Percentiles rank a stretch among this genome's conserved stretches.
Evolutionary conservation across 2,113 vertebrate species (phyloP).

Genomic region (Mionectes macconnelli): DNA sequence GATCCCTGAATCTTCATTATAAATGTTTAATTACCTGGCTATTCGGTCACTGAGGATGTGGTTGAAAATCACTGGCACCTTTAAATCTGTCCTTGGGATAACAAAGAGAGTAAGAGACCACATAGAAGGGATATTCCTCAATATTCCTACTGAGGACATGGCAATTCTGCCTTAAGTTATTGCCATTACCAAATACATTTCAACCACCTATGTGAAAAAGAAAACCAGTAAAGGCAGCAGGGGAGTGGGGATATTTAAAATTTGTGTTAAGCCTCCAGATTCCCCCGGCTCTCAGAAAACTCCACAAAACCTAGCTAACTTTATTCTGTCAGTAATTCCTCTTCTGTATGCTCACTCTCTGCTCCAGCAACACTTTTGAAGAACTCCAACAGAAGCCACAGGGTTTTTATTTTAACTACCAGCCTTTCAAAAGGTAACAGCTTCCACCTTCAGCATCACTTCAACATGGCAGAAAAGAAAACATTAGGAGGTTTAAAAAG

Average conservation of each 20-base stretch:
- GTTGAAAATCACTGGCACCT: background rate
- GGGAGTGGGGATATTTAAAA: background rate
- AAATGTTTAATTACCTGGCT: background rate
- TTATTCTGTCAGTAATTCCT: background rate
- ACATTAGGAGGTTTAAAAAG: background rate
- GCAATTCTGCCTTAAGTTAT: background rate
- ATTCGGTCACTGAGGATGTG: background rate
- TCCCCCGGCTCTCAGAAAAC: background rate
- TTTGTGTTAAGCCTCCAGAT: background rate
- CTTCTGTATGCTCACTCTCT: background rate
- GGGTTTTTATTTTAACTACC: background rate
- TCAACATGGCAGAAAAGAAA: background rate
- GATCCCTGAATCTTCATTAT: background rate
- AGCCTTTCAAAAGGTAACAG: background rate
- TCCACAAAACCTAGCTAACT: background rate
- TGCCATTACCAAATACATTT: background rate
- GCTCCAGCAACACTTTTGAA: background rate
- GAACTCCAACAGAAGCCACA: background rate
- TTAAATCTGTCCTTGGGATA: background rate
- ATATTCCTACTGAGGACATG: background rate
- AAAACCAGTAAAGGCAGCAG: background rate
- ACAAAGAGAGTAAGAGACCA: background rate
- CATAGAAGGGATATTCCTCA: background rate
- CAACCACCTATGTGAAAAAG: background rate
- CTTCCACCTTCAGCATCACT: background rate